Evolutionary conservation across 2,113 vertebrate species (phyloP).

Genomic region (Calypte anna): DNA sequence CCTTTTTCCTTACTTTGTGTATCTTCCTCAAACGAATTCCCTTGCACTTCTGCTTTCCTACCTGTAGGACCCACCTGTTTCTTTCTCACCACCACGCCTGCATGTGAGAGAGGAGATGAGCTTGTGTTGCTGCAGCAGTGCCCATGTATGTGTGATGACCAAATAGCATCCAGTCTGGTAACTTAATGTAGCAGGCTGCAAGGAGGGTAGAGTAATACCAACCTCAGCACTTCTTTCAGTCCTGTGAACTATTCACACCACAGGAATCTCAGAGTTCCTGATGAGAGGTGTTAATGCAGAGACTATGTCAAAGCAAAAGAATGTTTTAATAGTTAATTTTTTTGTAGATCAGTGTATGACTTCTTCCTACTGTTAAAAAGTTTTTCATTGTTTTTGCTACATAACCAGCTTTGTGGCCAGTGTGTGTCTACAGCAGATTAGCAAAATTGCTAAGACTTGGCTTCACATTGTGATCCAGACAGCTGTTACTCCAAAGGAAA

Average conservation of each 20-base stretch:
- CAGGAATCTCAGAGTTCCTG: background rate
- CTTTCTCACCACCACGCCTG: background rate
- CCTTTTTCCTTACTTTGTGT: background rate
- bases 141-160: fast-evolving
- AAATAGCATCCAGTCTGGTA: background rate
- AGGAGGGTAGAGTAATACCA: background rate
- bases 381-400: background rate
- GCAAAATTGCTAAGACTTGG: background rate
- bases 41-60: background rate
- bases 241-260: background rate
- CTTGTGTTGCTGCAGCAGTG: background rate
- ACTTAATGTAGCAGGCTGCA: background rate
- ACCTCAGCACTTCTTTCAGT: background rate
- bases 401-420: background rate
- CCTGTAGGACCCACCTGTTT: background rate
- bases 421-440: background rate
- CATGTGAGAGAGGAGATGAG: background rate
- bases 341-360: background rate
- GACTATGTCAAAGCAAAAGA: background rate
- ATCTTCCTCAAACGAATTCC: background rate
- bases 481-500: background rate
- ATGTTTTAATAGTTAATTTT: background rate
- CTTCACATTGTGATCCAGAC: background rate
- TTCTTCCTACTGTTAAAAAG: background rate
- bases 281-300: background rate